phyloP scores from a whole-genome alignment of 2,797 vertebrate species.

The Euphonia xanthogaster region DNA sequence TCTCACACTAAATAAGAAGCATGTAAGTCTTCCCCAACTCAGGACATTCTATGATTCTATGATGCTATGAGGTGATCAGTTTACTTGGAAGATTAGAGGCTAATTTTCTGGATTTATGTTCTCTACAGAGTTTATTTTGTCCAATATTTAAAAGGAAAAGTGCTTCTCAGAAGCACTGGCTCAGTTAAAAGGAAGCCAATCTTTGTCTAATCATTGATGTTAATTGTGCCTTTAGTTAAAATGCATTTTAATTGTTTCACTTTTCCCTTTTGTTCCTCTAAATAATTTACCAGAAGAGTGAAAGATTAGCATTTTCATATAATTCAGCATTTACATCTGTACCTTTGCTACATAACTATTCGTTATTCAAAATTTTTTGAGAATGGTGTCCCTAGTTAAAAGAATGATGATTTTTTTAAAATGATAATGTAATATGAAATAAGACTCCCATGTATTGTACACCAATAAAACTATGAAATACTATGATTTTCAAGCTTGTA shows the following conservation, averaged over 20 bases:
- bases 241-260: not conserved
- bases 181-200: not conserved
- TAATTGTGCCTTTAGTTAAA: not conserved
- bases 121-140: not conserved
- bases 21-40: not conserved
- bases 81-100: not conserved
- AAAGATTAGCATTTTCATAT: not conserved
- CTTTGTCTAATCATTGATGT: not conserved
- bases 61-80: not conserved
- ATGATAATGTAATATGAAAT: constrained; percentile 4
- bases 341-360: not conserved
- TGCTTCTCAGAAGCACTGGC: not conserved
- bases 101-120: not conserved
- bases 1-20: not conserved
- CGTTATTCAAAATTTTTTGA: not conserved
- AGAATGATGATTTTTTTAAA: constrained; percentile 14
- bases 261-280: not conserved
- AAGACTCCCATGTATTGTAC: not conserved
- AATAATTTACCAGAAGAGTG: not conserved
- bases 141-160: not conserved
- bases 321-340: not conserved
- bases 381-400: not conserved
- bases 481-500: not conserved
- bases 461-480: not conserved
- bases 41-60: too few relatives aligned